Evolutionary conservation across 2,888 invertebrate genomes (phyloP).

Genomic region (Incurvaria masculella): DNA sequence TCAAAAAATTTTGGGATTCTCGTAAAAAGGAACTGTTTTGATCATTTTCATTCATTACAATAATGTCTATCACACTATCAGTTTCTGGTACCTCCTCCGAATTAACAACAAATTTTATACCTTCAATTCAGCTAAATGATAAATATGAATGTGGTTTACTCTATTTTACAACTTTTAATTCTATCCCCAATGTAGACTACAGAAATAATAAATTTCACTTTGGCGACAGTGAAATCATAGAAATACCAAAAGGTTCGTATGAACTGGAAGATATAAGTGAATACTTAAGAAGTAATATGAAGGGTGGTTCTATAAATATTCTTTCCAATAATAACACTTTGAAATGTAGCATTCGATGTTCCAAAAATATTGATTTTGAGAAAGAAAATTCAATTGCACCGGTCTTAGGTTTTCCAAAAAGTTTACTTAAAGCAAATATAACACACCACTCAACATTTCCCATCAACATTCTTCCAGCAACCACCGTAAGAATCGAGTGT

Average conservation of each 20-base stretch:
- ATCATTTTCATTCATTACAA: neutral
- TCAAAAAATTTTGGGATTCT: constrained; percentile 14
- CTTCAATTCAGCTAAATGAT: constrained; percentile 9
- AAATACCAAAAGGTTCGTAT: constrained; percentile 23
- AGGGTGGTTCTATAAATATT: neutral
- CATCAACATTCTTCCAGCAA: constrained; percentile 9
- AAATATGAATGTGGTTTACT: constrained; percentile 16
- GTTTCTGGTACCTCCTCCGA: constrained; percentile 13
- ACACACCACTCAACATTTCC: constrained; percentile 21
- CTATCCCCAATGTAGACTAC: constrained; percentile 23
- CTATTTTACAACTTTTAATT: constrained; percentile 15
- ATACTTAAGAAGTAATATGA: constrained; percentile 13
- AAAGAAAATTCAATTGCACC: constrained; percentile 5
- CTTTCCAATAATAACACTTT: constrained; percentile 22
- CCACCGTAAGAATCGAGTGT: constrained; percentile 9
- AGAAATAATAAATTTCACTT: constrained; percentile 23
- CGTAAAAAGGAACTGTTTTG: constrained; percentile 6
- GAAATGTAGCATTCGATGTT: constrained; percentile 11
- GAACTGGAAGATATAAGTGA: constrained; percentile 22
- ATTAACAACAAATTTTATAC: constrained; percentile 11
- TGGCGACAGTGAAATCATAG: constrained; percentile 16
- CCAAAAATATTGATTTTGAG: constrained; percentile 8
- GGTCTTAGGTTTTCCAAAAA: constrained; percentile 7
- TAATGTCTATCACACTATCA: constrained; percentile 16
- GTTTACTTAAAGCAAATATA: constrained; percentile 10